Base-by-base conservation (phyloP, 2,888 invertebrate genomes). In the Bembecia ichneumoniformis region DNA sequence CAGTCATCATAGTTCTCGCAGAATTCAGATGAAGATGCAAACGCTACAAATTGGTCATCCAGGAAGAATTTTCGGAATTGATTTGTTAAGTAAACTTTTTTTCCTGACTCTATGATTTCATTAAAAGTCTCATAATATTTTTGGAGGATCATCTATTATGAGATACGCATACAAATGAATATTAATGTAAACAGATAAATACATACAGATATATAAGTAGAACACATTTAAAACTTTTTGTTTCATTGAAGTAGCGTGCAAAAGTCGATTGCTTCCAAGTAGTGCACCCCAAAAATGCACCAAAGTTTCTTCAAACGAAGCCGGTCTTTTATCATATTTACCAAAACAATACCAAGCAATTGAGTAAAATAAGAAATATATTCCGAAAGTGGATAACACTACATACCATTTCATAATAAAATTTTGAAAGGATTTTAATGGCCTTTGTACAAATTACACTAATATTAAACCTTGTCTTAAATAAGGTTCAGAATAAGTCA, bases 401-500 rank as follows among this genome's bases (percentile, higher is more conserved):
- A 72, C 71, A 11, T 67, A 53, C 0, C 74, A 54, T 58, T 75
- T 82, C 1, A 17, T 43, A 0, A 71, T 45, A 10, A 83, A 58
- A 47, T 66, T 71, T 43, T 67, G 52, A 82, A 80, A 84, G 10
- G 76, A 71, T 52, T 68, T 65, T 1, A 59, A 56, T 0, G 52
- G 53, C 57, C 82, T 63, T 51, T 77, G 65, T 0, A 65, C 74
- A 4, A 66, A 54, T 46, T 82, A 84, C 0, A 73, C 58, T 82
- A 82, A 84, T 43, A 68, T 54, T 1, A 77, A 52, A 0, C 60
- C 57, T 59, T 82, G 79, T 15, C 66, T 61, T 0, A 61, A 60
- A 49, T 84, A 83, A 1, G 71, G 51, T 0, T 83, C 83, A 1
- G 82, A 81, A 53, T 83, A 86, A 3, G 64, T 68, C 0, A 84